Base-by-base conservation (phyloP, 2,797 vertebrate species). In the Lagocephalus sceleratus region DNA sequence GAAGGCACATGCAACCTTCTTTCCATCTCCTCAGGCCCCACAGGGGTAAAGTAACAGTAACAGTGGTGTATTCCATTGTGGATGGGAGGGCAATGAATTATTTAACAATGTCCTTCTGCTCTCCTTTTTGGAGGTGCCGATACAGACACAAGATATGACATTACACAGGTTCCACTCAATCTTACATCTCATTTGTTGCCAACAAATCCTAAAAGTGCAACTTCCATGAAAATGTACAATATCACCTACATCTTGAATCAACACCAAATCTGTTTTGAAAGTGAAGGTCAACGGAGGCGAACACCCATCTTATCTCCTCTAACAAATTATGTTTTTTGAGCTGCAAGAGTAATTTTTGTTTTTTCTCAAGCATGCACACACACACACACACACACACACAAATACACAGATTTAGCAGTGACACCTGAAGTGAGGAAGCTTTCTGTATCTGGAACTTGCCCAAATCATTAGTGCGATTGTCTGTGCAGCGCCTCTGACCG, bases 391-490 rank as follows among this genome's bases (percentile, higher is more conserved):
- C 32, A 52, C 47, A 51, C 38, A 40, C 42, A 42, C 15, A 38
- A 39, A 41, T n/a, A 20, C 43, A 32, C 47, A 62, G 63, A 40
- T 71, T 51, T 17, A 42, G n/a, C 17, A 42, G 40, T 6, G 29
- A 55, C 61, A 54, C 51, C 38, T 47, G 41, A 58, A 71, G 53
- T 76, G 75, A 84, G 66, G 61, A 61, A 68, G 56, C 46, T 58
- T 51, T 71, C 54, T 63, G 55, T 68, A 68, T 73, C 76, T 87
- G 78, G 83, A 87, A 66, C 51, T 76, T 68, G 66, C 43, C 72
- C 76, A 85, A 78, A 69, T 85, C 79, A 89, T 87, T 83, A 84
- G 60, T 63, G 70, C 71, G 81, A 84, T 85, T 87, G 85, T 87
- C 71, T 83, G 75, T 77, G 75, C 78, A 80, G 73, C 57, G 38